These are phyloP conservation scores for Rhynchomys soricoides DNA, from an alignment of 2,113 vertebrate species.

Conservation along the genomic window DNA sequence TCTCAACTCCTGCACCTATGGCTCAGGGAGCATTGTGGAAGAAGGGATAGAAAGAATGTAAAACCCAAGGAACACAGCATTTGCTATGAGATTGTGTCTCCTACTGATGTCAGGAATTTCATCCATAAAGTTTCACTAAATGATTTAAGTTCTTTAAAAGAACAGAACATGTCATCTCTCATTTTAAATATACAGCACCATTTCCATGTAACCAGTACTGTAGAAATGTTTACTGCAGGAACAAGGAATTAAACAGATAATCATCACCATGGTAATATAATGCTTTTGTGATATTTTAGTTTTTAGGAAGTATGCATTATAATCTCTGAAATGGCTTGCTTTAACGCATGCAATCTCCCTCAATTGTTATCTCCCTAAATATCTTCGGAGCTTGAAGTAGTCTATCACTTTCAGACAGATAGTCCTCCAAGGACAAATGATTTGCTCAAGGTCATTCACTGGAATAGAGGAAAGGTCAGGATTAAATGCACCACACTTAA, in stretches of 20 bases:
- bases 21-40: neutral
- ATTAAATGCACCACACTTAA: neutral
- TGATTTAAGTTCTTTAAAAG: neutral
- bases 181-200: neutral
- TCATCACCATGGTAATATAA: neutral
- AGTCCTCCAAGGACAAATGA: neutral
- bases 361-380: neutral
- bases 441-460: neutral
- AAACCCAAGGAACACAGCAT: neutral
- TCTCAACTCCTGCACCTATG: neutral
- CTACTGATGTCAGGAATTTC: neutral
- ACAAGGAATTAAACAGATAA: conserved; percentile 21
- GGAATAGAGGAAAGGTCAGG: neutral
- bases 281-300: conserved; percentile 29
- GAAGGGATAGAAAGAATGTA: no score
- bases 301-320: neutral
- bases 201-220: neutral
- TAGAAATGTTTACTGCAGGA: conserved; percentile 38
- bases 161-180: neutral
- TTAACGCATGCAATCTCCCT: neutral
- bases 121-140: neutral
- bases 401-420: neutral
- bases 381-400: neutral
- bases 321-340: neutral
- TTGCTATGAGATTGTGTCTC: neutral